Base-by-base conservation (phyloP, 1,140 invertebrate species). In the Drosophila fuyamai region DNA sequence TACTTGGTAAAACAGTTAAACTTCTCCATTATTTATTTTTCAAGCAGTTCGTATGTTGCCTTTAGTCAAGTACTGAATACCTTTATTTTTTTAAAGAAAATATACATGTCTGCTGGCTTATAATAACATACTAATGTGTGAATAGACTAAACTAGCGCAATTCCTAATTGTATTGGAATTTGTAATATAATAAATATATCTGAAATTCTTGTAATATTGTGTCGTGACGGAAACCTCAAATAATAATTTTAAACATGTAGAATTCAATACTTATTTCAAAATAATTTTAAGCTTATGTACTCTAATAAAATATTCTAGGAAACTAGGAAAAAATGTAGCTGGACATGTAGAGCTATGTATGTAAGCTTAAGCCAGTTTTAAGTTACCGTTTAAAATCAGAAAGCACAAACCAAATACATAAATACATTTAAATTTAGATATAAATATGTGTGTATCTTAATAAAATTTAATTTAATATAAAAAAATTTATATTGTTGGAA, bases 381-480 rank as follows among this genome's bases (percentile, higher is more conserved):
- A 46, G 51, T 63, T 44, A 76, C 16, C 16, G 40, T 46, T 72
- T 67, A 48, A 8, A 6, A 29, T 81, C 85, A 73, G 48, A 70
- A 84, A 85, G 81, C 81, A 81, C 67, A 84, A 73, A 85, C 81
- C 81, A 84, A 84, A 84, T 74, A 56, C 51, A 76, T 18, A 48
- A 18, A 14, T 66, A 66, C 23, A 2, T 23, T 23, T 23, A 23
- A 23, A 23, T 35, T 53, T 36, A 68, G n/a, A 51, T 9, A 68
- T 51, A 48, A 48, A 10, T 14, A 16, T 48, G 5, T 48, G 32
- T 68, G 18, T 66, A 53, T 66, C 35, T 53, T 36, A 65, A 65
- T 51, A 67, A 48, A 47, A 47, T 13, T 12, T n/a, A n/a, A n/a
- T n/a, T n/a, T n/a, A n/a, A n/a, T n/a, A 47, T 4, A 47, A 47